Conservation (phyloP, 2,797 vertebrate species). For the Coluber constrictor region DNA sequence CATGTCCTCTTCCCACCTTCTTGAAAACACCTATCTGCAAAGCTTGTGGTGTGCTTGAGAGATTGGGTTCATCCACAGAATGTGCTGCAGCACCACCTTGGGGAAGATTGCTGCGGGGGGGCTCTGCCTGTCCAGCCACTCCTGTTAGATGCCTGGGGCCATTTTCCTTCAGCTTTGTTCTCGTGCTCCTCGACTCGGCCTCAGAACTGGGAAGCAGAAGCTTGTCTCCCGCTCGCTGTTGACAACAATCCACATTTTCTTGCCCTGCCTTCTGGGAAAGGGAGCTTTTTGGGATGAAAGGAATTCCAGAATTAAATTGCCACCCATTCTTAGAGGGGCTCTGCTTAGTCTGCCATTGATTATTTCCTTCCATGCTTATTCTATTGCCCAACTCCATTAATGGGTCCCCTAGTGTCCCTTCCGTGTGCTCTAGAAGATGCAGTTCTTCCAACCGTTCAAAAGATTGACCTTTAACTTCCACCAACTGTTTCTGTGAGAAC, state of each 20-base stretch:
- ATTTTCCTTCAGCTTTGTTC: background rate
- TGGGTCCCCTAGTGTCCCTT: constrained; percentile 2
- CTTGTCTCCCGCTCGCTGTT: constrained; percentile 6
- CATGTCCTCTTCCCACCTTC: background rate
- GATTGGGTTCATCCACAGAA: background rate
- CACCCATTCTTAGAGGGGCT: background rate
- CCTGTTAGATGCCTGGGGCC: background rate
- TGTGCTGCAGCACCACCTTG: background rate
- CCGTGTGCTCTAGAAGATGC: background rate
- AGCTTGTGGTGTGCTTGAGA: background rate
- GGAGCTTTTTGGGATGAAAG: background rate
- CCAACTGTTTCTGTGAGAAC: fast-evolving
- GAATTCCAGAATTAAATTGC: background rate
- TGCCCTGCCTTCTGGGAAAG: constrained; percentile 27
- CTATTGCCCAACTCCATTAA: background rate
- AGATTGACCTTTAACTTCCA: background rate
- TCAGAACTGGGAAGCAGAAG: background rate
- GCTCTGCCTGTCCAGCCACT: background rate
- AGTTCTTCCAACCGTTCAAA: background rate
- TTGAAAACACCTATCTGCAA: background rate
- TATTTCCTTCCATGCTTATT: background rate
- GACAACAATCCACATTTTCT: background rate
- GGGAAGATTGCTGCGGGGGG: background rate
- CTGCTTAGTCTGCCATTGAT: background rate
- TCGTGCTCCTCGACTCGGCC: background rate